Base-by-base conservation (phyloP, 2,113 vertebrate species). In the Xiphorhynchus elegans region DNA sequence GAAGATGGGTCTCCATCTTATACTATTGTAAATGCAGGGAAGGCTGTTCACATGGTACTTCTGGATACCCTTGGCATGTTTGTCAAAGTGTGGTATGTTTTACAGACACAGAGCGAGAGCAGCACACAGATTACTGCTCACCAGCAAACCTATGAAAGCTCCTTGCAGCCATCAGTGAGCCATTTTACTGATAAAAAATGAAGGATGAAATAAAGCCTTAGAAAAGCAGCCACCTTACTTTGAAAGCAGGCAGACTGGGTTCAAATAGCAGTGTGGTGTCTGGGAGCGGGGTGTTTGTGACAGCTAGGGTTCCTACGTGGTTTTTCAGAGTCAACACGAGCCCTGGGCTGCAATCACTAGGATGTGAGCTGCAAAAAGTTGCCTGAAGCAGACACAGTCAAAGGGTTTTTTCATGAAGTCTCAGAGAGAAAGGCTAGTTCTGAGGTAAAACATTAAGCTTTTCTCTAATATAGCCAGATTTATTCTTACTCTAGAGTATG, bases 291-390 rank as follows among this genome's bases (percentile, higher is more conserved):
- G 12, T 53, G 20, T 7, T 13, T 40, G 24, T 11, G n/a, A 3
- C 56, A 56, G 29, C 40, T 63, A 24, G 10, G 13, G 7, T 17
- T 18, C 33, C 10, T 8, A 2, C 6, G 3, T 2, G 20, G 1
- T 9, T 62, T 52, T 59, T 69, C 1, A 0, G 2, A 70, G 40
- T 24, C 50, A 10, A 23, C n/a, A 14, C 0, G 0, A 46, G 26
- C 11, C 26, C 52, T 53, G 26, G 10, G 46, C 62, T 6, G 4
- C 68, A 59, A 7, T 10, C 63, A 20, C 18, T 16, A n/a, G 5
- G 31, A 23, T 63, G 14, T 44, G n/a, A 87, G 55, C 39, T 79
- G 46, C 10, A 63, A 42, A 47, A 72, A 63, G 31, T 40, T 69
- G 50, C 13, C 49, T 69, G 46, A 33, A n/a, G 52, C n/a, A 84